These are phyloP conservation scores for Azorinus chamasolen DNA, from an alignment of 2,888 invertebrate genomes.

Conservation along the genomic window DNA sequence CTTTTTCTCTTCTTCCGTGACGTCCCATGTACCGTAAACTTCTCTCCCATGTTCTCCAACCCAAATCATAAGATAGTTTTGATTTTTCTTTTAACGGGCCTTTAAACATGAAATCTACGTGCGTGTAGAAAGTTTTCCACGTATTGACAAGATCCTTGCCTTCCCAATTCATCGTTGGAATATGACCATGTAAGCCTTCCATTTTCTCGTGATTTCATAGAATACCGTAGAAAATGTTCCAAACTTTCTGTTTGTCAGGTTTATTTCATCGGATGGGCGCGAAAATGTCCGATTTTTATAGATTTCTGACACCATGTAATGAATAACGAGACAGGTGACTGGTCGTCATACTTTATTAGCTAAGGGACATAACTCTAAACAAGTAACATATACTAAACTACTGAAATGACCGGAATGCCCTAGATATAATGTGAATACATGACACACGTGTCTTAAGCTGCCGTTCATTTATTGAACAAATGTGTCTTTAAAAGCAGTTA, in stretches of 20 bases:
- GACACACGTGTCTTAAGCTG: too few relatives aligned
- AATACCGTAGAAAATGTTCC: not conserved
- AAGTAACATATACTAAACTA: too few relatives aligned
- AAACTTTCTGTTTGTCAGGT: not conserved
- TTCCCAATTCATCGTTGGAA: slow-evolving; percentile 38
- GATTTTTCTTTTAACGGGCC: slow-evolving; percentile 46
- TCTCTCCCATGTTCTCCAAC: slow-evolving; percentile 53
- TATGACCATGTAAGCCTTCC: slow-evolving; percentile 12
- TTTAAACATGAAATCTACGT: slow-evolving; percentile 49
- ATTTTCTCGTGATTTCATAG: not conserved
- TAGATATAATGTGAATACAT: too few relatives aligned
- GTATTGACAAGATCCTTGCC: slow-evolving; percentile 21
- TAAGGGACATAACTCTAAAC: too few relatives aligned
- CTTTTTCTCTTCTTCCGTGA: slow-evolving; percentile 41
- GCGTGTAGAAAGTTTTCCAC: slow-evolving; percentile 48
- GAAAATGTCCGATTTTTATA: slow-evolving; percentile 3
- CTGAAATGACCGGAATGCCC: too few relatives aligned
- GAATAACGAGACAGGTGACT: too few relatives aligned
- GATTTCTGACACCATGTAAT: slow-evolving; percentile 13
- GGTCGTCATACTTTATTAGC: too few relatives aligned
- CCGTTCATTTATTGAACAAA: too few relatives aligned
- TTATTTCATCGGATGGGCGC: not conserved
- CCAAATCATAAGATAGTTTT: slow-evolving; percentile 58
- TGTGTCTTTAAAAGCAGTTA: too few relatives aligned
- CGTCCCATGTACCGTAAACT: slow-evolving; percentile 39